A percentile compares a stretch with the other conserved stretches of the same genome.
Evolutionary conservation across 1,140 invertebrate genomes (phyloP).

Genomic region (Idris sp.): DNA sequence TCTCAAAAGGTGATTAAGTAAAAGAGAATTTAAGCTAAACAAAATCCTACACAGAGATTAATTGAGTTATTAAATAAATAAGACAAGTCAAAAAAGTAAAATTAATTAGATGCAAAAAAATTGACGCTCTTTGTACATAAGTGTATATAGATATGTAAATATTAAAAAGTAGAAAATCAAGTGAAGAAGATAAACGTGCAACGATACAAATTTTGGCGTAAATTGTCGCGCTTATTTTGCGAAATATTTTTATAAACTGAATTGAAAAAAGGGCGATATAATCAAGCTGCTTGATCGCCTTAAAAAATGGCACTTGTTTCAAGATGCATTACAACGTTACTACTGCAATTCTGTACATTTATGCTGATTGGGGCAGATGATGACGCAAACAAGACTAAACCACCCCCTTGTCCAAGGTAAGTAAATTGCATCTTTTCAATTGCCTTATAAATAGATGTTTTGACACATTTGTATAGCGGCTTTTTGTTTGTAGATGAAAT

Average conservation of each 20-base stretch:
- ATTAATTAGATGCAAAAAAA: constrained; percentile 10
- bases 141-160: constrained; percentile 17
- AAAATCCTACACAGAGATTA: constrained; percentile 14
- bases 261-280: constrained; percentile 24
- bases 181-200: constrained; percentile 24
- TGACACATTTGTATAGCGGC: no score
- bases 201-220: constrained; percentile 24
- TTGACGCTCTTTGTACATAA: constrained; percentile 38
- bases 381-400: constrained; percentile 52
- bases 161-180: constrained; percentile 16
- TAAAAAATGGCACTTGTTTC: constrained; percentile 66
- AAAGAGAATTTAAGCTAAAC: constrained; percentile 3
- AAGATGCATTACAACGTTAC: constrained; percentile 55
- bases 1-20: neutral
- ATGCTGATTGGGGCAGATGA: constrained; percentile 58
- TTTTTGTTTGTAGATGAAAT: no score
- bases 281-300: constrained; percentile 21
- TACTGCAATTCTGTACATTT: constrained; percentile 60
- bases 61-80: constrained; percentile 8
- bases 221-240: constrained; percentile 26
- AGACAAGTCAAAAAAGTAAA: constrained; percentile 36
- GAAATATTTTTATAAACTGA: constrained; percentile 23
- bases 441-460: no score
- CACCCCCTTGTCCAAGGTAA: constrained; percentile 72
- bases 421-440: no score